A percentile compares a stretch with the other conserved stretches of the same genome.
Evolutionary conservation across 2,888 invertebrate species (phyloP).

Genomic region (Harpalus rubripes): DNA sequence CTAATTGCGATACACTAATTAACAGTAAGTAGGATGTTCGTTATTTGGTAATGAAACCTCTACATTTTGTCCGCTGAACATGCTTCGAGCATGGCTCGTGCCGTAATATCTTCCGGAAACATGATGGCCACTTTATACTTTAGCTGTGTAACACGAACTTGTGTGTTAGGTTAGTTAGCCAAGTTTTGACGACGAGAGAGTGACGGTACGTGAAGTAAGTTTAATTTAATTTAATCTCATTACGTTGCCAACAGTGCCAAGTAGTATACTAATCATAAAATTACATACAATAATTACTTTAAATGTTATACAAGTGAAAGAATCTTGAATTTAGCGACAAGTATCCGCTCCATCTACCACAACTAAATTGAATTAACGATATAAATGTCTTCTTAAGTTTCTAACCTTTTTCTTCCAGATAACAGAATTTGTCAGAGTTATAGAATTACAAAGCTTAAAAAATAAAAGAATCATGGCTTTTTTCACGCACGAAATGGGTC

Average conservation of each 20-base stretch:
- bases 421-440: background rate
- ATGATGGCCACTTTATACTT: background rate
- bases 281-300: background rate
- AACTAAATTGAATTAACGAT: background rate
- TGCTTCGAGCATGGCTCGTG: slow-evolving; percentile 22
- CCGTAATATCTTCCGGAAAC: slow-evolving; percentile 19
- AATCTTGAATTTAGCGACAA: background rate
- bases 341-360: background rate
- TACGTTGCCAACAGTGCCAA: background rate
- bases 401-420: background rate
- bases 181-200: background rate
- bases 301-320: no score
- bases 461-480: background rate
- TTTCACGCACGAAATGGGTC: background rate
- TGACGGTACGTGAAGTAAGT: background rate
- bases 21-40: slow-evolving; percentile 66
- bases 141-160: slow-evolving; percentile 19
- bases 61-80: slow-evolving; percentile 27
- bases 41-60: slow-evolving; percentile 65
- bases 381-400: background rate
- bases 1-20: slow-evolving; percentile 64
- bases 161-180: background rate
- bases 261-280: background rate
- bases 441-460: background rate
- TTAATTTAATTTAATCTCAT: slow-evolving; percentile 5